Base-by-base conservation (phyloP, 2,113 vertebrate genomes). In the Spilogale gracilis region DNA sequence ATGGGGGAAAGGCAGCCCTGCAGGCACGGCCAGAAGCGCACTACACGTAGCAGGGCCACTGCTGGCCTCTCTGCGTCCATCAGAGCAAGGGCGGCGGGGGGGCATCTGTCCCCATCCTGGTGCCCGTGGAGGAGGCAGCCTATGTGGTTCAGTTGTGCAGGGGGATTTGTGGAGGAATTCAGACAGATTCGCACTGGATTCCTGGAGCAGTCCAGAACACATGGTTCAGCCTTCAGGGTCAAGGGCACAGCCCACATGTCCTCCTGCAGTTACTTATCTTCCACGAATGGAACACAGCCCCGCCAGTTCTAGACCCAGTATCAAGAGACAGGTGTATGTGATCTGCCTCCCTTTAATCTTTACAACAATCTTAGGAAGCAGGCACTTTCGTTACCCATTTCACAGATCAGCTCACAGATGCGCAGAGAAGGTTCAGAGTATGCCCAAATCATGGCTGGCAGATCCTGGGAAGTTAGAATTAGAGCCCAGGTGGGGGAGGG, bases 31-130 rank as follows among this genome's bases (percentile, higher is more conserved):
- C 45, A 5, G 45, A 1, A 9, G 85, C 58, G 54, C 43, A 2
- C 4, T 8, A 4, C 5, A 60, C 5, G 6, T 3, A 5, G n/a
- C 5, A 13, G 73, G 27, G 30, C 6, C 58, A 43, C 23, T 1
- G 4, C 73, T 20, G 38, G n/a, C 92, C 73, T 58, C 27, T 90
- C 63, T 43, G 63, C 56, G 38, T 1, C 30, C 14, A 50, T 23
- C 50, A 74, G 38, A 93, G 20, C 25, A 30, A 17, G 82, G 16
- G 23, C 14, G 27, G 38, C 38, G 21, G 23, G 20, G 27, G 21
- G 71, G 67, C 60, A 43, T 50, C 2, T 4, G 67, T 17, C 38
- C 27, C 78, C 25, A 30, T 45, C 45, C 74, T 12, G 6, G 18
- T 50, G 50, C 48, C 69, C 80, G 48, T 58, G 12, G 16, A 52